Base-by-base conservation (phyloP, 2,888 invertebrate species). In the Autographa gamma region DNA sequence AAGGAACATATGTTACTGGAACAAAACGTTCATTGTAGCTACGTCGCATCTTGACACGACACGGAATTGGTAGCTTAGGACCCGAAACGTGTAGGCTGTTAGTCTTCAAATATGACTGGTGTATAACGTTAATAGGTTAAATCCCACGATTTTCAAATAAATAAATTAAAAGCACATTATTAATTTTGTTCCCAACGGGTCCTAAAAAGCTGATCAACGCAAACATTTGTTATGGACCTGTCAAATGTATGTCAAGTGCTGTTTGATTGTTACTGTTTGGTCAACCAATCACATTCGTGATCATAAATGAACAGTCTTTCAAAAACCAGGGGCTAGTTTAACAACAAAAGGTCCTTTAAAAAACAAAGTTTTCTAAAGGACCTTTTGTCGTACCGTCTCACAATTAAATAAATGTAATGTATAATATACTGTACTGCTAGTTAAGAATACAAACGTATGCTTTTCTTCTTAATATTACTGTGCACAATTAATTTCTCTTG, bases 21-120 rank as follows among this genome's bases (percentile, higher is more conserved):
- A 69, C 60, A 43, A 48, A 54, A 25, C 34, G 63, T 71, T 71
- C 74, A 79, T 71, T 68, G 56, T 56, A 60, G 18, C 63, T 69
- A 13, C n/a, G 32, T n/a, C 60, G 31, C 25, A 14, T 66, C 38
- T 31, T 19, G 25, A 34, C 18, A 65, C 38, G 66, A 41, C 31
- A n/a, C 19, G 59, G 19, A 48, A 54, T 54, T 18, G 9, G 11
- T 1, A 19, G 54, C 18, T 18, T 11, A 18, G 3, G 9, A 54
- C 52, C 18, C 43, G 43, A 43, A 43, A 43, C 43, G 14, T 5
- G 16, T 13, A 14, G 14, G 3, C 43, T 43, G 43, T 43, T 43
- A 14, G 16, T 2, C 16, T 16, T 43, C 2, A 43, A 43, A 43
- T 14, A 43, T 43, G 14, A 14, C 5, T 16, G 43, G 3, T 16